Base-by-base conservation (phyloP, 2,113 vertebrate species). In the Muntiacus reevesi region DNA sequence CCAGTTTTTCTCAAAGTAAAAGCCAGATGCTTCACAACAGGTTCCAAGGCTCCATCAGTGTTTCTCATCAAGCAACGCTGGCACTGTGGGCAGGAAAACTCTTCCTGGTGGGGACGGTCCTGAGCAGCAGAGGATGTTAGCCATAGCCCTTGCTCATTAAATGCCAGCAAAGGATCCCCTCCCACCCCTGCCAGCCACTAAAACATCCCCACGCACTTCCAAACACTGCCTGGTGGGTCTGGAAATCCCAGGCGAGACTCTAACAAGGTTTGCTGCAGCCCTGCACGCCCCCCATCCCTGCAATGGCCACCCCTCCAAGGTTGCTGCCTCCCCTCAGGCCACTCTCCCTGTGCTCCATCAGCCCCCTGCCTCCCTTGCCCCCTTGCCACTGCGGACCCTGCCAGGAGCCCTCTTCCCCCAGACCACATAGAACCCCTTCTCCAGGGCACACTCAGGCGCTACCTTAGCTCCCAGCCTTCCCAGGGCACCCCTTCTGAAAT, bases 1-100 rank as follows among this genome's bases (percentile, higher is more conserved):
- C 27, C 25, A 16, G 33, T 91, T 85, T 97, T 91, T 81, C 76
- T 93, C 52, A 88, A 96, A 54, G 52, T 50, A 71, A 90, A 81
- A 79, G 30, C 28, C 47, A 87, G 87, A 91, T 6, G 59, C 74
- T 95, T 93, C 82, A 59, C 13, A 23, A 36, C 2, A 23, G 27
- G 82, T 25, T 40, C 78, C 21, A 62, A 55, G 25, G 33, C 78
- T 54, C 55, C 55, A n/a, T 27, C 28, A 2, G 60, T 33, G 33
- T 25, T 74, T 88, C 84, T 90, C 54, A 92, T 60, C 64, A 86
- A 89, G 50, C 59, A 81, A n/a, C 12, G 36, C 0, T 50, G 33
- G 40, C 16, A 50, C 30, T 55, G 40, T 5, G 25, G n/a, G 28
- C 25, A 76, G 52, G 28, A 78, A 52, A 40, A 89, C 3, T 43